Evolutionary conservation across 1,140 invertebrate genomes (phyloP), one percentile per base, ranked within the genome.

Genomic region (Ceratosolen fusciceps): DNA sequence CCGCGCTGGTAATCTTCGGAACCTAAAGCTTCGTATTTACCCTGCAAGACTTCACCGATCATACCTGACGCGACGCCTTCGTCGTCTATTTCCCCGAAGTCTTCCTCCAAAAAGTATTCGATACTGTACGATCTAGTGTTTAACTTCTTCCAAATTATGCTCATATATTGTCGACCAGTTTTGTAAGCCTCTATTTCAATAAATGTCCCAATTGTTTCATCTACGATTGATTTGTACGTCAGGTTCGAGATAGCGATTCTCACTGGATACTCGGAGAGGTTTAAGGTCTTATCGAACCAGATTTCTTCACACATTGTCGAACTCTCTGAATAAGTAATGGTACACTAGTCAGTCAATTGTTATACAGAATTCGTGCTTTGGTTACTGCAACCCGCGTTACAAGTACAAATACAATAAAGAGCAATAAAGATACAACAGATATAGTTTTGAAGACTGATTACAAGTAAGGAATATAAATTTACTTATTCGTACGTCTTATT

Each of bases 81-180:
- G 26, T 52, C 24, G 10, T 54, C 47, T 21, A 71, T 52, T 54
- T 71, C 43, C 3, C 68, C 68, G 29, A 52, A 31, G 29, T 71
- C 47, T 31, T 49, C 39, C 16, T 71, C 68, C 24, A 47, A 39
- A 3, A 70, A 47, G n/a, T 47, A 70, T 2, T 43, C 67, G 39
- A n/a, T 8, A 47, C 34, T 37, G 21, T 65, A 70, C 2, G 26
- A 5, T 26, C 26, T 21, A 47, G 39, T 39, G 4, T 70, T 43
- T 26, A 70, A 47, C 21, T 70, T 70, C 47, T 49, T 49, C 67
- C 67, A 70, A 26, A 70, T 70, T 70, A 70, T 47, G 8, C 37
- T 49, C 43, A 70, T 47, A 39, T 47, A 70, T 4, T 39, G 39
- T 26, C 67, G 21, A 8, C 43, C 67, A 8, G 37, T 47, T 49